Base-by-base conservation (phyloP, 2,888 invertebrate species). In the Chrysotoxum bicinctum region DNA sequence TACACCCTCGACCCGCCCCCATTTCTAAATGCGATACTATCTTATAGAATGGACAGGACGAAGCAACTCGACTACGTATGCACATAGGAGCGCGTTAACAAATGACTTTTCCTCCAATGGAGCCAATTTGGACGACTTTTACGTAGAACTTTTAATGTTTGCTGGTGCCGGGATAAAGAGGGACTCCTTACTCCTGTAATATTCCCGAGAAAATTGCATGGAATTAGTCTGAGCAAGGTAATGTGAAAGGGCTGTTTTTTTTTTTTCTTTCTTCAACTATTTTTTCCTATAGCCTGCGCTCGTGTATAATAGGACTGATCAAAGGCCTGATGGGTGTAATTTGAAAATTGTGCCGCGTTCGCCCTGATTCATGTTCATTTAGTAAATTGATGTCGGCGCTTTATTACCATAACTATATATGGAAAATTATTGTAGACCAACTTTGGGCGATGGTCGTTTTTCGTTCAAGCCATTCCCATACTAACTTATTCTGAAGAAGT, bases 311-410 rank as follows among this genome's bases (percentile, higher is more conserved):
- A 40, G 81, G 76, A 76, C 73, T 85, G 81, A 85, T 85, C 68
- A 81, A 85, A 77, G 72, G 76, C 12, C 77, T 60, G 80, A 72
- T 76, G 80, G 85, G 72, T 68, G 60, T 75, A 76, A 80, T 85
- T 80, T 81, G 52, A 85, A 85, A 85, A 56, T 69, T 76, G 58
- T 54, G 68, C 48, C 72, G 45, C 66, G 58, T 16, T 64, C 35
- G 32, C 32, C 40, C 74, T 58, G 82, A 70, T 56, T 86, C 58
- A 73, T 81, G 85, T 73, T 81, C 81, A 81, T 81, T 85, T 79
- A 68, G 77, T 56, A 78, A 86, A 86, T 86, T 86, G 77, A 81
- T 77, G 86, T 62, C 35, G 81, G 74, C 64, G 82, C 70, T 86
- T 77, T 82, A 86, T 86, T 86, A 86, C 77, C 86, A 77, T 82